These are phyloP conservation scores for Andrena bicolor DNA, from an alignment of 2,888 invertebrate species.

Conservation along the genomic window DNA sequence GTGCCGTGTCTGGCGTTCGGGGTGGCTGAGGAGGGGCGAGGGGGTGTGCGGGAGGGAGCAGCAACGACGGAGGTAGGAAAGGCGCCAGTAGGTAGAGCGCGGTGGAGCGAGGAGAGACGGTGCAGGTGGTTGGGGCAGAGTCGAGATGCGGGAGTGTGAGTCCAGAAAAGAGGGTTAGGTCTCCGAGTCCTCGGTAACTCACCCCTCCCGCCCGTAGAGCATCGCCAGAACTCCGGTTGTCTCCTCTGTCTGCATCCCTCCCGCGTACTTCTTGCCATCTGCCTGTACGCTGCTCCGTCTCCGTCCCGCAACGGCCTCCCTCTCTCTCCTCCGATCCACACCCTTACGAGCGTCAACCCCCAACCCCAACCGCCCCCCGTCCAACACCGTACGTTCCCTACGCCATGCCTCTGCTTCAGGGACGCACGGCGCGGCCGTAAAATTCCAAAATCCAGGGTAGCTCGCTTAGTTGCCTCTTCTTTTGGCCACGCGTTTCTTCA, in stretches of 20 bases:
- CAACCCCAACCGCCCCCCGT: slow-evolving; percentile 57
- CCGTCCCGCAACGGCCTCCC: slow-evolving; percentile 36
- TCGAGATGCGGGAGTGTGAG: slow-evolving; percentile 81
- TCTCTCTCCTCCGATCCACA: slow-evolving; percentile 59
- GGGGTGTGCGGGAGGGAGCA: slow-evolving; percentile 56
- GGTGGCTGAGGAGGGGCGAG: slow-evolving; percentile 50
- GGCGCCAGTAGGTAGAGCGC: slow-evolving; percentile 63
- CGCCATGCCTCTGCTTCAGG: slow-evolving; percentile 78
- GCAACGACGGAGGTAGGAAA: slow-evolving; percentile 56
- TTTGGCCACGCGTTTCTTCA: slow-evolving; percentile 36
- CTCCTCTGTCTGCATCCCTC: slow-evolving; percentile 70
- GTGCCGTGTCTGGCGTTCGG: slow-evolving; percentile 73
- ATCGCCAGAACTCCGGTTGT: slow-evolving; percentile 80
- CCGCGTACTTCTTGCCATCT: slow-evolving; percentile 60
- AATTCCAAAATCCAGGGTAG: slow-evolving; percentile 74
- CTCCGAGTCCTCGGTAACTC: slow-evolving; percentile 81
- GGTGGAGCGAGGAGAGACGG: slow-evolving; percentile 61
- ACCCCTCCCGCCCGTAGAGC: slow-evolving; percentile 74
- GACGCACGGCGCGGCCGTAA: slow-evolving; percentile 71
- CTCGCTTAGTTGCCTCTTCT: slow-evolving; percentile 50
- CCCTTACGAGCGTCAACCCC: slow-evolving; percentile 67
- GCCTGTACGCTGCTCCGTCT: slow-evolving; percentile 51
- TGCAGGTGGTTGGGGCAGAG: slow-evolving; percentile 68
- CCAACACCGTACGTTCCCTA: slow-evolving; percentile 81
- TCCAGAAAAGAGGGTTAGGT: slow-evolving; percentile 84